These are phyloP conservation scores for Ochropacha duplaris DNA, from an alignment of 2,888 invertebrate genomes.

Conservation along the genomic window DNA sequence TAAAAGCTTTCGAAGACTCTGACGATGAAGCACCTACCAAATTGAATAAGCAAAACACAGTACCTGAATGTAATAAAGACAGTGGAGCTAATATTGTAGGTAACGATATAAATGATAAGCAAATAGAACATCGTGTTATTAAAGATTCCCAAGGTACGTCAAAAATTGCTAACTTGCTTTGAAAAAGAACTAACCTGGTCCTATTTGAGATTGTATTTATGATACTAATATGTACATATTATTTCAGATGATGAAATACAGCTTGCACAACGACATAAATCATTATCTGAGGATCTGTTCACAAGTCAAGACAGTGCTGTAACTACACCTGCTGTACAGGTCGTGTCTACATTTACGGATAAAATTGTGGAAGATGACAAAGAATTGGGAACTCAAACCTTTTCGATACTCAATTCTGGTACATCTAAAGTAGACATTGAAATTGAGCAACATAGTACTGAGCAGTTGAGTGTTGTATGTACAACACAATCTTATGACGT, in stretches of 20 bases:
- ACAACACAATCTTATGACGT: conserved; percentile 53
- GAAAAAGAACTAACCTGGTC: neutral
- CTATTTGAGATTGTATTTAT: too few species aligned
- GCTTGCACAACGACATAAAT: conserved; percentile 58
- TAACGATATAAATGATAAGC: conserved; percentile 11
- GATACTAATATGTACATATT: neutral
- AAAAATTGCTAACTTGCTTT: neutral
- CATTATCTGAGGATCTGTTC: conserved; percentile 60
- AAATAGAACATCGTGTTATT: conserved; percentile 23
- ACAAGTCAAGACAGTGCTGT: conserved; percentile 51
- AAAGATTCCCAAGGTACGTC: conserved; percentile 57
- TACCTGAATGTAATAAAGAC: conserved; percentile 5
- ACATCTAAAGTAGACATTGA: conserved; percentile 16
- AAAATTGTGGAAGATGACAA: conserved; percentile 27
- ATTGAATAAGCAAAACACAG: conserved; percentile 5
- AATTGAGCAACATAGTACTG: conserved; percentile 23
- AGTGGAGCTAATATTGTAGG: conserved; percentile 9
- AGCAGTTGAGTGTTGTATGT: conserved; percentile 37
- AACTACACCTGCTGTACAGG: neutral
- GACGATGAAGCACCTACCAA: conserved; percentile 56
- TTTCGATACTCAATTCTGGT: conserved; percentile 51
- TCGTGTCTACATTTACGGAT: conserved; percentile 15
- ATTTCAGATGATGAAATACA: conserved; percentile 66
- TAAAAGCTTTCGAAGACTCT: conserved; percentile 77
- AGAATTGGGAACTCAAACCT: conserved; percentile 57